Conservation (phyloP, 1,140 invertebrate genomes). For the Cyclina sinensis region DNA sequence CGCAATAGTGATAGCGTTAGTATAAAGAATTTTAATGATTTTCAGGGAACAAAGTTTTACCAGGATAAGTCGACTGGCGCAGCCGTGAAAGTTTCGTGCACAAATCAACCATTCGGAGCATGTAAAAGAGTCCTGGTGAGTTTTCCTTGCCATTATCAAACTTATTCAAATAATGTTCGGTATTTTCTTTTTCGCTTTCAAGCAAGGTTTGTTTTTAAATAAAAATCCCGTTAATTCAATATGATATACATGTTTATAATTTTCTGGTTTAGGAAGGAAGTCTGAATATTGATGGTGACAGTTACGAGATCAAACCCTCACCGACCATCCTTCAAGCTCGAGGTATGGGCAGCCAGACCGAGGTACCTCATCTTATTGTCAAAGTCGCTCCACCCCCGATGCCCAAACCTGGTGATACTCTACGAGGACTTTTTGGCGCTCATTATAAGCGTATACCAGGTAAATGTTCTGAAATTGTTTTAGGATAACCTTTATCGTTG, state of each 20-base stretch:
- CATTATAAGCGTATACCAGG: conserved; percentile 5
- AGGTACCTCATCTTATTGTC: neutral
- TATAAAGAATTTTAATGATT: too few species aligned
- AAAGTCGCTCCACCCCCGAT: neutral
- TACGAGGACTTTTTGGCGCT: neutral
- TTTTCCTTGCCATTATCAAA: too few species aligned
- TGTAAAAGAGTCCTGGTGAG: conserved; percentile 6
- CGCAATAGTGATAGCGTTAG: too few species aligned
- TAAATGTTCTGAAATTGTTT: neutral
- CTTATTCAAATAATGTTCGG: too few species aligned
- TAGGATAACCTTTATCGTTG: too few species aligned
- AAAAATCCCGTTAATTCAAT: too few species aligned
- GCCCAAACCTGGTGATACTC: too few species aligned
- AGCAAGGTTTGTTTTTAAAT: too few species aligned
- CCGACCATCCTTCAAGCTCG: neutral
- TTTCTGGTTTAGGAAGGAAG: conserved; percentile 18
- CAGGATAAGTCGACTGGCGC: neutral
- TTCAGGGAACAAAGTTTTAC: conserved; percentile 24
- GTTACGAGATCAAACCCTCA: conserved; percentile 13
- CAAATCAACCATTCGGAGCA: too few species aligned
- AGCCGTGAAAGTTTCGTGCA: neutral
- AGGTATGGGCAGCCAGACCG: neutral
- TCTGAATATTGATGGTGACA: conserved; percentile 22
- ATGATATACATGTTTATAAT: too few species aligned
- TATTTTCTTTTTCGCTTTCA: too few species aligned